Conservation (phyloP, 2,113 vertebrate species). For the Uropsilus gracilis region DNA sequence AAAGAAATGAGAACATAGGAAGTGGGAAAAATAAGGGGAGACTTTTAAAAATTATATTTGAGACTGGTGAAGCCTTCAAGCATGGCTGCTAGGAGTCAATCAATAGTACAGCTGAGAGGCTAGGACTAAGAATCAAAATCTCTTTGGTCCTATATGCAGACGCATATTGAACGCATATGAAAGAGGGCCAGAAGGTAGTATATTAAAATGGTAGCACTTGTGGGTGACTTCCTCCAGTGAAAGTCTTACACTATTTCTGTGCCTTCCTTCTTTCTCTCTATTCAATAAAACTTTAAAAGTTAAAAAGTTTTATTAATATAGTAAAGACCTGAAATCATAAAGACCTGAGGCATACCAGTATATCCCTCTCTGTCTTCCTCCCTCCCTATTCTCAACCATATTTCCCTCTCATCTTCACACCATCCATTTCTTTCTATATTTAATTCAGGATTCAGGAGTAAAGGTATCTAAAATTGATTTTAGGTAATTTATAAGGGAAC, state of each 20-base stretch:
- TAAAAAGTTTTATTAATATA: too few species aligned
- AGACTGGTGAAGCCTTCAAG: neutral
- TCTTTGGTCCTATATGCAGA: neutral
- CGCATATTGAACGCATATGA: neutral
- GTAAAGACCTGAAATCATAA: neutral
- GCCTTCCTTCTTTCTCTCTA: neutral
- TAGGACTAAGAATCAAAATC: neutral
- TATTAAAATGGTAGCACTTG: neutral
- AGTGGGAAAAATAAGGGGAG: neutral
- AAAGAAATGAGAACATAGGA: neutral
- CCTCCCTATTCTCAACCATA: neutral
- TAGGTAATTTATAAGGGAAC: neutral
- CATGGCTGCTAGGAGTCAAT: neutral
- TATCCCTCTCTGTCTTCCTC: too few species aligned
- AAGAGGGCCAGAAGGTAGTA: neutral
- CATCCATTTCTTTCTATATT: neutral
- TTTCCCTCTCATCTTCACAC: neutral
- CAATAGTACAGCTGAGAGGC: neutral
- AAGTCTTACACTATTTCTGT: neutral
- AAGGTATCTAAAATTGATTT: neutral
- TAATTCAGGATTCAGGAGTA: neutral
- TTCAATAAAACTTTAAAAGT: neutral
- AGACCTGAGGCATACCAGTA: neutral
- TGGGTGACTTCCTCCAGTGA: neutral
- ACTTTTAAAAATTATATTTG: neutral